Percentiles rank a stretch among this genome's conserved stretches.
These are phyloP conservation scores for Elephas maximus DNA, from an alignment of 2,113 vertebrate species.

Conservation along the genomic window DNA sequence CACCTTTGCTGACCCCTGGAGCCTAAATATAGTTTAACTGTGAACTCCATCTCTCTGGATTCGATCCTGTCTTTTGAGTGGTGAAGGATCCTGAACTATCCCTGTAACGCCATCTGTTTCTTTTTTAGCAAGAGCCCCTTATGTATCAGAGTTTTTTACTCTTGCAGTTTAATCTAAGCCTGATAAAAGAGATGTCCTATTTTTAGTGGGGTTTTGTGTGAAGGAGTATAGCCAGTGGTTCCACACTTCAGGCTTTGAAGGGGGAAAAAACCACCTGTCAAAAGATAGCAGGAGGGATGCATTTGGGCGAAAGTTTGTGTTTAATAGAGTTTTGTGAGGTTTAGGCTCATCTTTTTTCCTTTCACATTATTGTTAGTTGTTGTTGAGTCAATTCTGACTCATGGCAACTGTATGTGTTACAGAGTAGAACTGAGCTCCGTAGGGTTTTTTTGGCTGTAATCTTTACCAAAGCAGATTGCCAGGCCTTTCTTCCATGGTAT, in stretches of 20 bases:
- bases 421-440: no score
- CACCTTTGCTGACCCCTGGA: not conserved
- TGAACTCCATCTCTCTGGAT: not conserved
- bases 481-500: no score
- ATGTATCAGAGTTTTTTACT: not conserved
- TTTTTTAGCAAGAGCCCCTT: not conserved
- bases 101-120: not conserved
- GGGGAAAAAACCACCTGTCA: not conserved
- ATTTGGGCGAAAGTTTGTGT: not conserved
- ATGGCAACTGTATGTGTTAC: no score
- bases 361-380: no score
- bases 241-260: not conserved
- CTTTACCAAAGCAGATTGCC: no score
- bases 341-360: not conserved
- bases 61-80: not conserved
- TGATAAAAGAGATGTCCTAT: not conserved
- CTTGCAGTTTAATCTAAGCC: not conserved
- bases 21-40: not conserved
- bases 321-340: not conserved
- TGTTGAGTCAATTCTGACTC: no score
- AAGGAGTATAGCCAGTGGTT: not conserved
- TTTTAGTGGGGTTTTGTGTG: not conserved
- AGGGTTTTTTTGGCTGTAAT: no score
- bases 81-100: not conserved
- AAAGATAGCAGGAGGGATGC: not conserved